These are phyloP conservation scores for Gobio occitaniae DNA, from an alignment of 2,797 vertebrate species.

Conservation along the genomic window DNA sequence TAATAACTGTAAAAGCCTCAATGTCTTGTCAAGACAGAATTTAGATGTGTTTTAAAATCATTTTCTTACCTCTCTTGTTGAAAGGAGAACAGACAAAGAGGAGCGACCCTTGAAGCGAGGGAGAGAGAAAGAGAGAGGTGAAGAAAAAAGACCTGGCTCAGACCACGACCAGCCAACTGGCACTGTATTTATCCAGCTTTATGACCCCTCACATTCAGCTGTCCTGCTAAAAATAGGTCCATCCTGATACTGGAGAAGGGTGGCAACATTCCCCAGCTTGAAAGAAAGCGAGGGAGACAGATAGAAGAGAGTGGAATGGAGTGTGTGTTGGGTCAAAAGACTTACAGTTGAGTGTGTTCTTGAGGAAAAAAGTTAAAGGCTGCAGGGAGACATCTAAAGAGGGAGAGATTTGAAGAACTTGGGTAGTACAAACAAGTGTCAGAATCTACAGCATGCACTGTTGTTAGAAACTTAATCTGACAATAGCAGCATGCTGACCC, in stretches of 20 bases:
- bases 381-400: neutral
- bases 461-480: constrained; percentile 71
- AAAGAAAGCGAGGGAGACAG: constrained; percentile 23
- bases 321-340: neutral
- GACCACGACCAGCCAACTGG: constrained; percentile 69
- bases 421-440: neutral
- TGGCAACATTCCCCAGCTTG: constrained; percentile 71
- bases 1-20: neutral
- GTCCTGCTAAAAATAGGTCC: constrained; percentile 77
- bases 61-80: constrained; percentile 60
- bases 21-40: neutral
- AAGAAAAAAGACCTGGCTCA: constrained; percentile 66
- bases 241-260: constrained; percentile 77
- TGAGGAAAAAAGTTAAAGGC: neutral
- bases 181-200: constrained; percentile 81
- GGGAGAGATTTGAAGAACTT: neutral
- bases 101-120: constrained; percentile 28
- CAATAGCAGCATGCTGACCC: constrained; percentile 50
- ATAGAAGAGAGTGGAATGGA: neutral
- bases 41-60: neutral
- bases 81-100: constrained; percentile 70
- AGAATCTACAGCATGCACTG: constrained; percentile 54
- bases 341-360: neutral
- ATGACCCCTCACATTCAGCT: constrained; percentile 85
- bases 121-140: constrained; percentile 62